Percentiles rank a stretch among this genome's conserved stretches.
Evolutionary conservation across 2,888 invertebrate species (phyloP).

Genomic region (Stegophylla sp.): DNA sequence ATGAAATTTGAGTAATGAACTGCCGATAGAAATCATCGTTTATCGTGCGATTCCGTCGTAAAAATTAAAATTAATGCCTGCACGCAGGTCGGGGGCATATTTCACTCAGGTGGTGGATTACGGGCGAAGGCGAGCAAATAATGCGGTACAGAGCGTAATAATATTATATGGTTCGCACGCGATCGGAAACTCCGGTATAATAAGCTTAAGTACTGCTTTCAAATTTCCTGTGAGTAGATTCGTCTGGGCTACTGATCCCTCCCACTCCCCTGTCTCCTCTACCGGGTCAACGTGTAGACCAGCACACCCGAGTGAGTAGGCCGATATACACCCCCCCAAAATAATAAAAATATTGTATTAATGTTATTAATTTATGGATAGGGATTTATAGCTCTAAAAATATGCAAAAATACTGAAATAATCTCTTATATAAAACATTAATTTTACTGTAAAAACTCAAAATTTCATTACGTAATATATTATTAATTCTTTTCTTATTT

Average conservation of each 20-base stretch:
- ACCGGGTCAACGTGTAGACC: no score
- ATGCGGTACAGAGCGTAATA: not conserved
- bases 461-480: no score
- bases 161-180: conserved; percentile 27
- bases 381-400: no score
- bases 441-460: no score
- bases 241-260: not conserved
- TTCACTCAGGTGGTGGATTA: conserved; percentile 24
- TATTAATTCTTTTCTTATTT: no score
- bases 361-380: no score
- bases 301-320: no score
- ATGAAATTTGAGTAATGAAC: conserved; percentile 34
- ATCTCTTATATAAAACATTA: no score
- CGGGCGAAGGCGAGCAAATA: not conserved
- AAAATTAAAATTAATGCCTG: conserved; percentile 47
- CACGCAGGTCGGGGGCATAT: conserved; percentile 48
- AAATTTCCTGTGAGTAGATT: conserved; percentile 49
- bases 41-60: conserved; percentile 44
- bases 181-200: conserved; percentile 43
- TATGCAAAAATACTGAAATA: no score
- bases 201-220: conserved; percentile 58
- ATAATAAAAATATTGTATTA: no score
- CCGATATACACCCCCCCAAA: no score
- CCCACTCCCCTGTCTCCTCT: no score
- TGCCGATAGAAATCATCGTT: conserved; percentile 39